A percentile compares a stretch with the other conserved stretches of the same genome.
Evolutionary conservation across 2,888 invertebrate species (phyloP).

Genomic region (Falcaria lacertinaria): DNA sequence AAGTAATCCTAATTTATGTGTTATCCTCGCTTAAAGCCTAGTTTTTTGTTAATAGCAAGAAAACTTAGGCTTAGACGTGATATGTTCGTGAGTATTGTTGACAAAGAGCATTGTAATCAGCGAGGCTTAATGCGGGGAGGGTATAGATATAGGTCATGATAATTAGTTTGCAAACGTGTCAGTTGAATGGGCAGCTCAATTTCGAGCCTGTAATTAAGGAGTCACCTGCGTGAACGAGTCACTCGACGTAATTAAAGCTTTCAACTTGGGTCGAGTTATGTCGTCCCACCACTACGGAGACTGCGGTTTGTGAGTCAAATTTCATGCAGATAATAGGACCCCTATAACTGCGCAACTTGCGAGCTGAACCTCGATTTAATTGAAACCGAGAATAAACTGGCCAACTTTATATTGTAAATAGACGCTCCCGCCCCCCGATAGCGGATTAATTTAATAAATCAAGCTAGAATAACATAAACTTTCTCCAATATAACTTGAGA

Average conservation of each 20-base stretch:
- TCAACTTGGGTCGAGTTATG: slow-evolving; percentile 72
- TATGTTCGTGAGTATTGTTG: slow-evolving; percentile 5
- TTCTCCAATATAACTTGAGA: not conserved
- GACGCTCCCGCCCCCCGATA: slow-evolving; percentile 11
- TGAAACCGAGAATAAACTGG: slow-evolving; percentile 59
- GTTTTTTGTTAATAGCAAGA: not conserved
- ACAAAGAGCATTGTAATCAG: slow-evolving; percentile 26
- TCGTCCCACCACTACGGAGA: slow-evolving; percentile 58
- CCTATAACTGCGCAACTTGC: slow-evolving; percentile 64
- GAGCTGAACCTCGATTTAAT: slow-evolving; percentile 66
- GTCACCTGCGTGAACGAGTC: slow-evolving; percentile 78
- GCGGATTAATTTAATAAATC: slow-evolving; percentile 10
- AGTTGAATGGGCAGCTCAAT: slow-evolving; percentile 74
- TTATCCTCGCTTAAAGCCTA: too few species aligned
- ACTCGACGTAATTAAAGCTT: slow-evolving; percentile 74
- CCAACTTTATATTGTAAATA: slow-evolving; percentile 41
- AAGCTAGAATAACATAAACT: not conserved
- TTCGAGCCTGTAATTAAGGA: slow-evolving; percentile 73
- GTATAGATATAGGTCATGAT: slow-evolving; percentile 53
- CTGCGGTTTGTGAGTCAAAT: slow-evolving; percentile 72
- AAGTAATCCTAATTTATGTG: too few species aligned
- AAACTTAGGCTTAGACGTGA: not conserved
- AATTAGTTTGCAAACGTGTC: slow-evolving; percentile 71
- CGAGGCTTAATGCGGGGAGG: slow-evolving; percentile 24
- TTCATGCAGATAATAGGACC: slow-evolving; percentile 71